A percentile compares a stretch with the other conserved stretches of the same genome.
phyloP scores from a whole-genome alignment of 1,140 invertebrate species.

The Musca domestica region DNA sequence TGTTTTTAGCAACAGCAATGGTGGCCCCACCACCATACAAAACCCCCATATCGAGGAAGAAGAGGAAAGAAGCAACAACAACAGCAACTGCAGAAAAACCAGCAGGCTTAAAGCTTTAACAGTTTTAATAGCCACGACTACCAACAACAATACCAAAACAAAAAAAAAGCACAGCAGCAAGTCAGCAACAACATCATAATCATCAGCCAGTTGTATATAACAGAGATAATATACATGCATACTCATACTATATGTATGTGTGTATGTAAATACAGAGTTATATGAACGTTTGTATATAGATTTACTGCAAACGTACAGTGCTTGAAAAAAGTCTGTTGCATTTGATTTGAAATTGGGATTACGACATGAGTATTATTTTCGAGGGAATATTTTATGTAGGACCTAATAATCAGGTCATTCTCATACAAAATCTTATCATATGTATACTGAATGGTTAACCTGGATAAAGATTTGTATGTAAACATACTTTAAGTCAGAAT shows the following conservation, averaged over 20 bases:
- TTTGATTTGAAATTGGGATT: too few species aligned
- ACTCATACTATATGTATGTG: not conserved
- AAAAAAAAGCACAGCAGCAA: not conserved
- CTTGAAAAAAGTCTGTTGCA: too few species aligned
- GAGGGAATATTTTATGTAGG: too few species aligned
- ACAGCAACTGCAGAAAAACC: constrained; percentile 4
- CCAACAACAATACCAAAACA: not conserved
- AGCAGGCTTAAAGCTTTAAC: constrained; percentile 20
- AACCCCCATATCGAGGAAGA: not conserved
- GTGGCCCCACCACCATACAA: not conserved
- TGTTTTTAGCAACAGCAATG: constrained; percentile 2
- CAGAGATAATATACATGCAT: too few species aligned
- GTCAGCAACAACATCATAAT: constrained; percentile 7
- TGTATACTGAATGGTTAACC: not conserved
- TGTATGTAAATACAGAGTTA: not conserved
- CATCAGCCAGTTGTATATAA: not conserved
- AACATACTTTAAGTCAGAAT: too few species aligned
- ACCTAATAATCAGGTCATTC: too few species aligned
- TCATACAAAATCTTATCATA: not conserved
- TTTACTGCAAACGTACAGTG: not conserved
- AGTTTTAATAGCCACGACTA: constrained; percentile 19
- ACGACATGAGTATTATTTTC: too few species aligned
- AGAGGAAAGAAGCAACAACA: not conserved
- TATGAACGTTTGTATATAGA: not conserved
- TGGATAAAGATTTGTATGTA: too few species aligned